Evolutionary conservation across 2,113 vertebrate species (phyloP), one percentile per base, ranked within the genome.

Genomic region (Tursiops truncatus): DNA sequence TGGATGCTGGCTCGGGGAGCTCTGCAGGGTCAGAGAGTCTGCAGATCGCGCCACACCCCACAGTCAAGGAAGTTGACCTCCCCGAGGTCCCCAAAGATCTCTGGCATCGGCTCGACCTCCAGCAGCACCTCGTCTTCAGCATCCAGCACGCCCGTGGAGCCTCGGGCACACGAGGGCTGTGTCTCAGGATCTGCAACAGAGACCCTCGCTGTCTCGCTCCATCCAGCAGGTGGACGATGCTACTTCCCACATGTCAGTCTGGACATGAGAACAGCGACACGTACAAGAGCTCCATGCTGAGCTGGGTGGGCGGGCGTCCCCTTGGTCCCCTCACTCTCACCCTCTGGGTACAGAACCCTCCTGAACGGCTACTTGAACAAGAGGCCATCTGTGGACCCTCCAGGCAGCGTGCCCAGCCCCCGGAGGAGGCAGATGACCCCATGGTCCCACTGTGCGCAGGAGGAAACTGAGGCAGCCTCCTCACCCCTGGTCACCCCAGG

Each of bases 231-330:
- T n/a, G 98, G 98, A 99, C 68, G 99, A 99, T 23, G 47, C 3
- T 99, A 99, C 98, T 99, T 99, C 98, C 99, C 99, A 14, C 4
- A 0, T 17, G 3, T 41, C 38, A 74, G 36, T 13, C 70, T 74
- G 31, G 99, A 99, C 25, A 99, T 99, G 97, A 99, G 98, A 99
- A 99, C 0, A 99, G 99, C 6, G 99, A 99, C 98, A 99, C 99
- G 99, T 99, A 99, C 98, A 99, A 99, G 98, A 99, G 99, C 98
- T 99, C 99, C 98, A 97, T 99, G 0, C 99, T 98, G 99, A 99
- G 50, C 96, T 98, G 99, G 98, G 41, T 31, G 44, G 11, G 20
- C 2, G 6, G 82, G 28, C 2, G 6, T 67, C 41, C 41, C 10
- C 21, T n/a, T 25, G 18, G 62, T 25, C 8, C 28, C 10, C 62